These are phyloP conservation scores for Philereme vetulata DNA, from an alignment of 2,888 invertebrate genomes.

Conservation along the genomic window DNA sequence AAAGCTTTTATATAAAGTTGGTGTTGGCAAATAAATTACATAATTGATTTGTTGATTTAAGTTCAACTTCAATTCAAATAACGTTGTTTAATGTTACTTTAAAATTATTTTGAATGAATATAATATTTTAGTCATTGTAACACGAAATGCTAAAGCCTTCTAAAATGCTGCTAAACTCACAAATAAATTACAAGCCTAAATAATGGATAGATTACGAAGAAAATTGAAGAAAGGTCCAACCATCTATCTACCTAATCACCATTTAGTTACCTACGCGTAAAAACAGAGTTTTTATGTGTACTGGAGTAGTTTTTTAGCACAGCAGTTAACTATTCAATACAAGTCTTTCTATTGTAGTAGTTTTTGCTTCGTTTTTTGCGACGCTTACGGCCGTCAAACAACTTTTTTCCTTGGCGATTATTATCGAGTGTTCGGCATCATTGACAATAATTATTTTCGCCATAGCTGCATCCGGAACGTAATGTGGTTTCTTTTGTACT, in stretches of 20 bases:
- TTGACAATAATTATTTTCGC: slow-evolving; percentile 55
- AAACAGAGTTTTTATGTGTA: slow-evolving; percentile 14
- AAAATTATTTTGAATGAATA: neutral
- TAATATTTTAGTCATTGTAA: neutral
- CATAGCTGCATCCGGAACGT: slow-evolving; percentile 47
- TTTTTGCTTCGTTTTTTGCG: slow-evolving; percentile 55
- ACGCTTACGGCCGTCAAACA: slow-evolving; percentile 33
- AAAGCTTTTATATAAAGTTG: slow-evolving; percentile 24
- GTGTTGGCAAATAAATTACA: slow-evolving; percentile 25
- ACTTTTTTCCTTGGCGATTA: slow-evolving; percentile 39
- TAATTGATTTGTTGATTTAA: slow-evolving; percentile 19
- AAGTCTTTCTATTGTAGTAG: slow-evolving; percentile 47
- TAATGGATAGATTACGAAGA: neutral
- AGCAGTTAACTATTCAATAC: slow-evolving; percentile 40
- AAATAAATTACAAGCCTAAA: too few relatives aligned
- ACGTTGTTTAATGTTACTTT: neutral
- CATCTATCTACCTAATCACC: slow-evolving; percentile 19
- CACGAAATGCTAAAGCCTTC: neutral
- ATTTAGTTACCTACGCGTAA: slow-evolving; percentile 19
- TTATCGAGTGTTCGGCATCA: slow-evolving; percentile 42
- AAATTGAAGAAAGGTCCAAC: slow-evolving; percentile 6
- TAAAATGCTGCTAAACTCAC: neutral
- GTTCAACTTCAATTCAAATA: slow-evolving; percentile 1
- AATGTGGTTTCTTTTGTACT: slow-evolving; percentile 42
- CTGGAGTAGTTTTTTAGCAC: slow-evolving; percentile 28